phyloP scores from a whole-genome alignment of 2,113 vertebrate species.

The Ondatra zibethicus region DNA sequence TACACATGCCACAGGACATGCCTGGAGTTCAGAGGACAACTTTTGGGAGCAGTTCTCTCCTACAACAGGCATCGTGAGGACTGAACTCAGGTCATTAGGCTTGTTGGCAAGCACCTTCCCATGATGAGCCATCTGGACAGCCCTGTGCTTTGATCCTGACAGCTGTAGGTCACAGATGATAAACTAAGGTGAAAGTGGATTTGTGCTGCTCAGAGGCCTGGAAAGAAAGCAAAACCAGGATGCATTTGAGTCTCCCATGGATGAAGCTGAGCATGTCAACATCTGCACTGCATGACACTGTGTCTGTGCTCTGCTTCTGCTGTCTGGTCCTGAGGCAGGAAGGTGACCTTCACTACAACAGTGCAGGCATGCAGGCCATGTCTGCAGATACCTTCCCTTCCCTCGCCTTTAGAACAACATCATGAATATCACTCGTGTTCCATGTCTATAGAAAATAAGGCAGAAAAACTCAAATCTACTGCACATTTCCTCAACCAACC shows the following conservation, averaged over 20 bases:
- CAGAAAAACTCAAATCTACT: background rate
- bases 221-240: conserved; percentile 13
- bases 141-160: background rate
- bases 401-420: conserved; percentile 30
- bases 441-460: conserved; percentile 41
- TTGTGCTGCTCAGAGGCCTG: conserved; percentile 6
- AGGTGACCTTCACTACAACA: conserved; percentile 57
- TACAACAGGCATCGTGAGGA: background rate
- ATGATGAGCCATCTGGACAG: background rate
- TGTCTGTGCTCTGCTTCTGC: background rate
- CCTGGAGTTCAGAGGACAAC: background rate
- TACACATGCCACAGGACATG: background rate
- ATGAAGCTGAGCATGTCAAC: conserved; percentile 4
- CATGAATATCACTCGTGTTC: conserved; percentile 20
- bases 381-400: background rate
- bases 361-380: background rate
- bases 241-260: background rate
- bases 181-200: background rate
- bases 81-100: background rate
- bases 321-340: conserved; percentile 49
- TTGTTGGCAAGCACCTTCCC: background rate
- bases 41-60: background rate
- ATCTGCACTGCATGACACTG: conserved; percentile 44
- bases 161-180: conserved; percentile 19
- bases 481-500: background rate